Evolutionary conservation across 1,140 invertebrate genomes (phyloP), one percentile per base, ranked within the genome.

Genomic region (Apis cerana): DNA sequence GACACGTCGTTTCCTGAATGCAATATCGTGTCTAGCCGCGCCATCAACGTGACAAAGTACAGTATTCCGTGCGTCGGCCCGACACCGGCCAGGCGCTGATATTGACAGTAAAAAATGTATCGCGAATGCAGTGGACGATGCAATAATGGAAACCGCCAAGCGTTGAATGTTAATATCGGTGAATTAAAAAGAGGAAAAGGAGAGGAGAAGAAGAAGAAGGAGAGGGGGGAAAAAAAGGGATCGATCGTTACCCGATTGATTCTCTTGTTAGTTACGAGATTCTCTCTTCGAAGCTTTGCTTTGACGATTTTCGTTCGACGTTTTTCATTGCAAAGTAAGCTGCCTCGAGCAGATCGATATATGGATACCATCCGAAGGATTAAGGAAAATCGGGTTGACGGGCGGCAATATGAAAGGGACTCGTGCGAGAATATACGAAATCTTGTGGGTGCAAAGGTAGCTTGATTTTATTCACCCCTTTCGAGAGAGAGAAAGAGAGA

Each of bases 241-340:
- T 27, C 68, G 68, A 11, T 52, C 68, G n/a, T 23, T n/a, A 52
- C 11, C 15, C 50, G 19, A 27, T 19, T 4, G 15, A 19, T 54
- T 27, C 69, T 15, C 27, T 48, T 64, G 27, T n/a, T 27, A 33
- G 43, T 50, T n/a, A 33, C 21, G 17, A 64, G 56, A 33, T 54
- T 33, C 19, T 7, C 17, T 58, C 68, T 80, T 80, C 62, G 78
- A 81, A 8, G 17, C 54, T 43, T 88, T 64, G 67, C 58, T 56
- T 50, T 23, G 11, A 21, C 70, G 67, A 43, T 43, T 43, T 59
- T 23, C 15, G 68, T 72, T 64, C 75, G 72, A 87, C 27, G 27
- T 5, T 88, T 88, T 88, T 88, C 86, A 88, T 88, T 76, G 86
- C 65, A 50, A 82, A 88, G 87, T 88, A 88, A 88, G 85, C 83